phyloP scores from a whole-genome alignment of 2,888 invertebrate species.

The Orthosia incerta region DNA sequence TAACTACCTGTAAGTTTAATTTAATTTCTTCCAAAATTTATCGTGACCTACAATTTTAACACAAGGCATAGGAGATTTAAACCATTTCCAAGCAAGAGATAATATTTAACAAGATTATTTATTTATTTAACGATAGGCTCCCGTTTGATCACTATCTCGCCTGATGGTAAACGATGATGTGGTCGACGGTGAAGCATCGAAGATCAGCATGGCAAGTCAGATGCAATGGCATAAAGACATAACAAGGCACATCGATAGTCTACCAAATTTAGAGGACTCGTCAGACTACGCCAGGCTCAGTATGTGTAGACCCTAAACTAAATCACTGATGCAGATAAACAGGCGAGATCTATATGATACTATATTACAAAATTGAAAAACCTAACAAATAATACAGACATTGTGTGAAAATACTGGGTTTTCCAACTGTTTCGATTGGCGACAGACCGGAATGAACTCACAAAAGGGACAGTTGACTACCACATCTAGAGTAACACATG shows the following conservation, averaged over 20 bases:
- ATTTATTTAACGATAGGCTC: too few relatives aligned
- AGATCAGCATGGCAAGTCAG: background rate
- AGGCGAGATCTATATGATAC: conserved; percentile 21
- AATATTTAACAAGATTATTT: too few relatives aligned
- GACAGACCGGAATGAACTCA: background rate
- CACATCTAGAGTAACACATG: background rate
- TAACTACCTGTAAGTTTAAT: background rate
- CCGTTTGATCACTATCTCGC: too few relatives aligned
- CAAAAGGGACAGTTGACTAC: background rate
- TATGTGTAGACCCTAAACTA: conserved; percentile 22
- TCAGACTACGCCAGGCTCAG: too few relatives aligned
- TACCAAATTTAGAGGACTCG: background rate
- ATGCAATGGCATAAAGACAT: background rate
- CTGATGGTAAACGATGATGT: too few relatives aligned
- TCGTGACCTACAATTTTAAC: background rate
- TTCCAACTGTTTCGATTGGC: conserved; percentile 18
- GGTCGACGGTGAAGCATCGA: too few relatives aligned
- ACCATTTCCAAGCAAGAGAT: background rate
- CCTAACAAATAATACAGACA: conserved; percentile 20
- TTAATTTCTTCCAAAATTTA: background rate
- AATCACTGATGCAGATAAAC: conserved; percentile 34
- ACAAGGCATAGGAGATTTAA: background rate
- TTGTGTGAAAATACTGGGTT: conserved; percentile 25
- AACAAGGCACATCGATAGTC: background rate
- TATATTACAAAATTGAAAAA: conserved; percentile 36